Base-by-base conservation (phyloP, 2,888 invertebrate genomes). In the Nysson spinosus region DNA sequence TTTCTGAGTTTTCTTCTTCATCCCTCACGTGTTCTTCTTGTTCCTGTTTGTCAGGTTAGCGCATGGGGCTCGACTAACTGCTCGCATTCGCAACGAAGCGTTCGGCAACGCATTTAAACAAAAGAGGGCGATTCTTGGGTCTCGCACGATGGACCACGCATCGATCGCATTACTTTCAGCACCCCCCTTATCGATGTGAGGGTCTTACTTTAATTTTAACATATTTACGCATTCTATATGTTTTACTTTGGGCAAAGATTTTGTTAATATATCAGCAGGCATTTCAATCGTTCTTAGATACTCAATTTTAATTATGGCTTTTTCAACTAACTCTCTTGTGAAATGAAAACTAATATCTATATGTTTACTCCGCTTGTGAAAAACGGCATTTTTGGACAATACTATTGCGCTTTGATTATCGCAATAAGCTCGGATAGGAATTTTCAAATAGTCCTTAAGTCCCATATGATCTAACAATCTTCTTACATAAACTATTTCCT, bases 211-310 rank as follows among this genome's bases (percentile, higher is more conserved):
- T 52, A 43, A 11, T 2, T 43, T 24, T 22, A 51, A 58, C 58
- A 44, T 51, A 14, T 16, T n/a, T 24, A 54, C 20, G 34, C 52
- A 52, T 16, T 69, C 88, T 87, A 75, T 86, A 85, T 3, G 86
- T 87, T 12, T 86, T 81, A 37, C 85, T 67, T 71, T 86, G 84
- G 17, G 83, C 82, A 87, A 87, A 87, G 2, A 87, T 87, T 65
- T 54, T n/a, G 68, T 66, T 16, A 66, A 16, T 12, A 54, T 57
- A 28, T 67, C 68, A 3, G 62, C 65, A 5, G 19, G 14, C 35
- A 69, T 61, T 9, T 12, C 28, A 11, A 65, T 55, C 2, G 64
- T 65, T 43, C 17, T n/a, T 22, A 65, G 43, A 30, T 67, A 63
- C 2, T 64, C 11, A 19, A 70, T 39, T 9, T 12, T 28, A 30